Evolutionary conservation across 1,140 invertebrate species (phyloP).

Genomic region (Akabosia matsudoensis): DNA sequence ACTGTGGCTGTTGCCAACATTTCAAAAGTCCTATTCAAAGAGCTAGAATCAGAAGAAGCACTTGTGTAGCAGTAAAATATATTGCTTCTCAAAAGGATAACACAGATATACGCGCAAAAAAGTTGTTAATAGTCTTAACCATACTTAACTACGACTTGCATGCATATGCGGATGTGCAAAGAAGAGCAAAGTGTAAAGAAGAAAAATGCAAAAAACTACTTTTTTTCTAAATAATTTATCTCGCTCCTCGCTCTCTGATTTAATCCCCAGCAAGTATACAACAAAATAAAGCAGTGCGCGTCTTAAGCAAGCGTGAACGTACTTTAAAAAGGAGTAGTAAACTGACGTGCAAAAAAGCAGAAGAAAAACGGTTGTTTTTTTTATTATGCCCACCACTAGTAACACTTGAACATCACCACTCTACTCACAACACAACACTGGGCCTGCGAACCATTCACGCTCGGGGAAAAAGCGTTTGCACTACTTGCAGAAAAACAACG

Average conservation of each 20-base stretch:
- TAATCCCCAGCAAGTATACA: conserved; percentile 10
- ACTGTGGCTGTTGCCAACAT: neutral
- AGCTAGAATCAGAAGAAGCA: neutral
- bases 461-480: neutral
- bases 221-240: conserved; percentile 1
- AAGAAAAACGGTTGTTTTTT: conserved; percentile 6
- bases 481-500: neutral
- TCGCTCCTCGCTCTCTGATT: neutral
- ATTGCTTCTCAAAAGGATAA: neutral
- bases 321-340: neutral
- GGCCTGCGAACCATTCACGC: neutral
- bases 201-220: conserved; percentile 18
- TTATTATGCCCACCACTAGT: neutral
- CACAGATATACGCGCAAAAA: neutral
- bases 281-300: neutral
- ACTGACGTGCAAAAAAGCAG: neutral
- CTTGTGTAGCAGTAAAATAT: neutral
- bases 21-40: neutral
- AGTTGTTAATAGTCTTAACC: conserved; percentile 17
- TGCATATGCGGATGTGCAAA: conserved; percentile 7
- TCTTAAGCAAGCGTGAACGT: neutral
- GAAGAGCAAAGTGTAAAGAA: neutral
- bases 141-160: neutral
- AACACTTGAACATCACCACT: neutral
- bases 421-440: neutral